Evolutionary conservation across 2,888 invertebrate species (phyloP), one percentile per base, ranked within the genome.

Genomic region (Matsumyia berberina): DNA sequence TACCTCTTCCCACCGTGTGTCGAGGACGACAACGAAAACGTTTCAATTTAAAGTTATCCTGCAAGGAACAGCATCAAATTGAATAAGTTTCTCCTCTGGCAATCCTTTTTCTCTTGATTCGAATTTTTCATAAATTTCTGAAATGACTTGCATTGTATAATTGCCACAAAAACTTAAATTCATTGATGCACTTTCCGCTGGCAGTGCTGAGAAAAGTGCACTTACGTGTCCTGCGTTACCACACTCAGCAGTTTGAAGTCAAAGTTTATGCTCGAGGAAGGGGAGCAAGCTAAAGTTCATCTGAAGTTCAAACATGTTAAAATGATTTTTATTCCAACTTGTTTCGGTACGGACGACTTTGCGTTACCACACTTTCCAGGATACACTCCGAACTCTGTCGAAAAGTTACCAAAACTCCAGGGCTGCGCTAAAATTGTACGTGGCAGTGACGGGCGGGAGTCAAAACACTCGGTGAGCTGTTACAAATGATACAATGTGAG

Each of bases 401-500:
- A 46, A 58, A 70, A 70, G 53, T 67, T 49, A 33, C 44, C 44
- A 67, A 60, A 79, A 80, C 51, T 79, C 73, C 29, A 15, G 37
- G 35, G 19, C 55, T 67, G 76, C 39, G 76, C 39, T 57, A 31
- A 62, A 78, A 78, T 64, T 69, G 62, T 49, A 81, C 81, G 62
- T 64, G 58, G 39, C 53, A 39, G 46, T 57, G 79, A 57, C 57
- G 62, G 51, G 33, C 19, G 15, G 29, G 42, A 69, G 62, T 57
- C 74, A 76, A 51, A 24, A 69, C 35, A 51, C 42, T 70, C 46
- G 72, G 24, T 49, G 57, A 39, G 72, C 51, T 37, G 57, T 80
- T 76, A 85, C 74, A 85, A 85, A 85, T 85, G 83, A 85, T 85
- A 85, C 85, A 85, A 85, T 85, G 85, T 85, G 57, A 80, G 79